Conservation (phyloP, 1,140 invertebrate species). For the Musca domestica region DNA sequence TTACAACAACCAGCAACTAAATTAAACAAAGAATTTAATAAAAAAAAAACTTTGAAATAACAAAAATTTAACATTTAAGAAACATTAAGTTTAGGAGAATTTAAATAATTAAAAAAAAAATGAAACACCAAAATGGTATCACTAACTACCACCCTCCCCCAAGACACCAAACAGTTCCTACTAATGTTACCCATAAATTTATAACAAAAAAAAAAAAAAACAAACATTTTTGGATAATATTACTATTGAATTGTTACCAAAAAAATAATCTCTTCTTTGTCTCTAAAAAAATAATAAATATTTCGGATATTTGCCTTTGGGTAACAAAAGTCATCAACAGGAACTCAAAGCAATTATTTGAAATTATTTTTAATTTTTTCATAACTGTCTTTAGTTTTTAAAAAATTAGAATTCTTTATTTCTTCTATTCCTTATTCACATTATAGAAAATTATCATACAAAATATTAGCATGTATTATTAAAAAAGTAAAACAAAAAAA, state of each 20-base stretch:
- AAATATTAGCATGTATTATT: not conserved
- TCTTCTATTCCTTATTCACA: not conserved
- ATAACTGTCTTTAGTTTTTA: not conserved
- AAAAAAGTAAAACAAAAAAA: not conserved
- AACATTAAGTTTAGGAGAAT: not conserved
- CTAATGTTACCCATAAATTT: not conserved
- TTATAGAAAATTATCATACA: not conserved
- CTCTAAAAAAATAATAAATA: not conserved
- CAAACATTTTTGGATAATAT: slow-evolving; percentile 8
- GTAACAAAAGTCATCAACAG: not conserved
- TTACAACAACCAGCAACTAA: too few species aligned
- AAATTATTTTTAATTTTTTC: not conserved
- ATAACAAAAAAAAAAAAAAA: too few species aligned
- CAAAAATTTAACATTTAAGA: not conserved
- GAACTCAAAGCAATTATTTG: too few species aligned
- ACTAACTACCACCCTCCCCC: too few species aligned
- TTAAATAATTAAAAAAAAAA: not conserved
- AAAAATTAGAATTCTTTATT: not conserved
- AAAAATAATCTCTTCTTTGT: not conserved
- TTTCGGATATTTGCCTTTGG: not conserved
- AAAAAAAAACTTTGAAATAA: not conserved
- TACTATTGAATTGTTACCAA: slow-evolving; percentile 3
- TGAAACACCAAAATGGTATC: too few species aligned
- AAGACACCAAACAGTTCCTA: not conserved
- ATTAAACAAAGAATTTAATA: not conserved